Conservation (phyloP, 2,797 vertebrate species). For the Megalops cyprinoides region DNA sequence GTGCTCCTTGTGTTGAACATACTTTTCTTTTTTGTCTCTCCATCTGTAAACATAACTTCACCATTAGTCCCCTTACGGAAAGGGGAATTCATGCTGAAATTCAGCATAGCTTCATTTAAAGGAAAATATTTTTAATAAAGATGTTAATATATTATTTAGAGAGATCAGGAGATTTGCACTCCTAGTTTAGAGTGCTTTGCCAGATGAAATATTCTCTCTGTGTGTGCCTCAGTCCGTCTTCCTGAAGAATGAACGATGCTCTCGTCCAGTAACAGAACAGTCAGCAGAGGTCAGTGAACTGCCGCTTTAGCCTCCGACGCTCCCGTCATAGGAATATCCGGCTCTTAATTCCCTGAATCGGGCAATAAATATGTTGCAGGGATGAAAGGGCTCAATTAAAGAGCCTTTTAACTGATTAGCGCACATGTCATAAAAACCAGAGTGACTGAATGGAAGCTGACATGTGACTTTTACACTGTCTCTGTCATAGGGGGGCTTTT, state of each 20-base stretch:
- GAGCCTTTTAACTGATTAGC: background rate
- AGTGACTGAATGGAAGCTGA: background rate
- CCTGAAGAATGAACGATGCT: background rate
- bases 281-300: constrained; percentile 34
- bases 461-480: background rate
- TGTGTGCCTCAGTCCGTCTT: background rate
- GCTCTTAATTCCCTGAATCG: background rate
- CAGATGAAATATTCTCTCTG: background rate
- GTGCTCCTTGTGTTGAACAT: background rate
- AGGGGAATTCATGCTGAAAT: too few species aligned
- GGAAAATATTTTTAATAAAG: too few species aligned
- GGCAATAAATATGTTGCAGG: background rate
- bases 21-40: background rate
- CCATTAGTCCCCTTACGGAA: background rate
- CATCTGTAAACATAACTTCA: background rate
- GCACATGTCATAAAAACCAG: background rate
- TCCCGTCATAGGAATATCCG: background rate
- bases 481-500: too few species aligned
- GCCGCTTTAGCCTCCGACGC: background rate
- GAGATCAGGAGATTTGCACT: background rate
- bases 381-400: background rate
- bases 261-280: background rate
- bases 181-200: background rate
- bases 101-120: too few species aligned
- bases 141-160: too few species aligned